These are phyloP conservation scores for Tenthredo notha DNA, from an alignment of 2,888 invertebrate genomes.

Conservation along the genomic window DNA sequence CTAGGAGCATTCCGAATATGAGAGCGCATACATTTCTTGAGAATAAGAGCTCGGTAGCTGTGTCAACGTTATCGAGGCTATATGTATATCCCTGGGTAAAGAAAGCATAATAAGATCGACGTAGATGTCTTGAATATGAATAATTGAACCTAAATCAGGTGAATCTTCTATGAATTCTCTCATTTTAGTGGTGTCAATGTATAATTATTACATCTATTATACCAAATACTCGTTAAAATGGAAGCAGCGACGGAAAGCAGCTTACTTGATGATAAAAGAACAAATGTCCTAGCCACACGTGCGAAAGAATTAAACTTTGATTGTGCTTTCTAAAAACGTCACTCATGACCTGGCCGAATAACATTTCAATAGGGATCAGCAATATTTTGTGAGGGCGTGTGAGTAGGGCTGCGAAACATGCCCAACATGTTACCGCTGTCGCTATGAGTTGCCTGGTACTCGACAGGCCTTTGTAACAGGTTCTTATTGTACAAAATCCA, in stretches of 20 bases:
- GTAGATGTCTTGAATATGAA: neutral
- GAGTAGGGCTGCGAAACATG: slow-evolving; percentile 13
- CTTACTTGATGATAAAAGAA: slow-evolving; percentile 34
- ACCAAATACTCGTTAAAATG: neutral
- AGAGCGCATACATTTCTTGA: slow-evolving; percentile 6
- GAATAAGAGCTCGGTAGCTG: neutral
- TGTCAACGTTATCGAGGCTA: slow-evolving; percentile 22
- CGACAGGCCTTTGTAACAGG: slow-evolving; percentile 31
- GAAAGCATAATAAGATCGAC: neutral
- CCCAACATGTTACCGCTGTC: slow-evolving; percentile 25
- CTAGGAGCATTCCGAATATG: slow-evolving; percentile 13
- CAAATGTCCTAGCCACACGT: slow-evolving; percentile 54
- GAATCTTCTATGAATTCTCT: neutral
- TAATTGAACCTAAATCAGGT: neutral
- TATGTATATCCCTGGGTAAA: slow-evolving; percentile 19
- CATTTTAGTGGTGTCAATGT: neutral
- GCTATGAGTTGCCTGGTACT: slow-evolving; percentile 9
- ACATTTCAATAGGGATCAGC: slow-evolving; percentile 32
- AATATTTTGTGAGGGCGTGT: slow-evolving; percentile 38
- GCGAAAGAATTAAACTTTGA: slow-evolving; percentile 58
- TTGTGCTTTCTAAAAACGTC: slow-evolving; percentile 62
- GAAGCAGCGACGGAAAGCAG: neutral
- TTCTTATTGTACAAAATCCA: slow-evolving; percentile 31
- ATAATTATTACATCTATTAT: neutral
- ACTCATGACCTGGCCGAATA: slow-evolving; percentile 54